Evolutionary conservation across 1,140 invertebrate species (phyloP), one percentile per base, ranked within the genome.

Genomic region (Dreissena polymorpha): DNA sequence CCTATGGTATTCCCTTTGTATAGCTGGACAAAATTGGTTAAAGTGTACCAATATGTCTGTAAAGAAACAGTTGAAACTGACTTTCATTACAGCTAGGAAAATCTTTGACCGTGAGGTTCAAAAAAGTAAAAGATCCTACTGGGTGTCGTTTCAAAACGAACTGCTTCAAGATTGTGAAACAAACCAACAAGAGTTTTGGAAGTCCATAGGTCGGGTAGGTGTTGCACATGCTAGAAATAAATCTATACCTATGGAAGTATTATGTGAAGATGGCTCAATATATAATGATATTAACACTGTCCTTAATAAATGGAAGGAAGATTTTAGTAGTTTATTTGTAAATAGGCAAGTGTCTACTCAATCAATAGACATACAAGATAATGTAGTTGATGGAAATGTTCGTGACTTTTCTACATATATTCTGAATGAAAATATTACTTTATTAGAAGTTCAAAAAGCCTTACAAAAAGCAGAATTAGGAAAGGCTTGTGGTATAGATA

Each of bases 181-280:
- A 50, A 50, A 75, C 27, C 29, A 23, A 0, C 27, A 50, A 21
- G 73, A 75, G 7, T 75, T 75, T 49, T 75, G 57, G 73, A 75
- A 49, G 18, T 21, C 29, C 7, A 75, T 75, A 23, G 73, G 73
- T 8, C 50, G 39, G 29, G 18, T 18, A 64, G 73, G 73, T 27
- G 29, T 75, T 49, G 21, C 55, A 25, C 53, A 63, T 7, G 14
- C 53, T 14, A 63, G 29, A 23, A 49, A 64, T 10, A 64, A 39
- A 12, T 7, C 0, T 57, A 75, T 75, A 13, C 73, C 60, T 64
- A 64, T 63, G 69, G 69, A 71, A n/a, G 39, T 71, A 2, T 49
- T 71, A 8, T 21, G n/a, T 16, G 69, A 71, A 23, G 25, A 71
- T 71, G 69, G 69, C 53, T 18, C 7, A 29, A n/a, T 71, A 12